These are phyloP conservation scores for Sciurus niger DNA, from an alignment of 2,113 vertebrate genomes.

Conservation along the genomic window DNA sequence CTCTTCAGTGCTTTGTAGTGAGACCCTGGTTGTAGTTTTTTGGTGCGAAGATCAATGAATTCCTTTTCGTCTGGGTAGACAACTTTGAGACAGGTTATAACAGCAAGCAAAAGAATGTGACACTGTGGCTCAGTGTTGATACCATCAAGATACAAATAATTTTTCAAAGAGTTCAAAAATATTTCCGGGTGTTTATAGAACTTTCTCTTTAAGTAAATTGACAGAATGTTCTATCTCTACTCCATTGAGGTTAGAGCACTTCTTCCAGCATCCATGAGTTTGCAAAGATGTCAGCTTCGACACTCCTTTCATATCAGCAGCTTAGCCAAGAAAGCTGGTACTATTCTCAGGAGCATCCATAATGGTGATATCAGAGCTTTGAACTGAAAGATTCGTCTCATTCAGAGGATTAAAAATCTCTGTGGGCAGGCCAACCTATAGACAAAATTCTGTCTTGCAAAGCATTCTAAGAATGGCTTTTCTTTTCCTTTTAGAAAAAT, in stretches of 20 bases:
- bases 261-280: not conserved
- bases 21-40: slow-evolving; percentile 4
- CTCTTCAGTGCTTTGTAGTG: not conserved
- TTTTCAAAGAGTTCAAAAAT: slow-evolving; percentile 55
- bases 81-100: slow-evolving; percentile 37
- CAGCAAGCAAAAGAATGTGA: slow-evolving; percentile 4
- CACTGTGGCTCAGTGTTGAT: slow-evolving; percentile 10
- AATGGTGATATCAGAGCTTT: not conserved
- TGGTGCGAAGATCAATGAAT: slow-evolving; percentile 15
- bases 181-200: slow-evolving; percentile 51
- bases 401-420: not conserved
- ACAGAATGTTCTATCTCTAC: slow-evolving; percentile 25
- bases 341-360: not conserved
- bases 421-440: not conserved
- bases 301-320: not conserved
- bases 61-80: not conserved
- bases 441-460: not conserved
- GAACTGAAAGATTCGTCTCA: not conserved
- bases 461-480: not conserved
- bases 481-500: slow-evolving; percentile 44
- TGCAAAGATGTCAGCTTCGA: not conserved
- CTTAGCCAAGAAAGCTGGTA: not conserved
- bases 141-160: slow-evolving; percentile 43
- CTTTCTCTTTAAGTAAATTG: slow-evolving; percentile 53
- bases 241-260: not conserved